Evolutionary conservation across 1,140 invertebrate genomes (phyloP), one percentile per base, ranked within the genome.

Genomic region (Onthophagus taurus): DNA sequence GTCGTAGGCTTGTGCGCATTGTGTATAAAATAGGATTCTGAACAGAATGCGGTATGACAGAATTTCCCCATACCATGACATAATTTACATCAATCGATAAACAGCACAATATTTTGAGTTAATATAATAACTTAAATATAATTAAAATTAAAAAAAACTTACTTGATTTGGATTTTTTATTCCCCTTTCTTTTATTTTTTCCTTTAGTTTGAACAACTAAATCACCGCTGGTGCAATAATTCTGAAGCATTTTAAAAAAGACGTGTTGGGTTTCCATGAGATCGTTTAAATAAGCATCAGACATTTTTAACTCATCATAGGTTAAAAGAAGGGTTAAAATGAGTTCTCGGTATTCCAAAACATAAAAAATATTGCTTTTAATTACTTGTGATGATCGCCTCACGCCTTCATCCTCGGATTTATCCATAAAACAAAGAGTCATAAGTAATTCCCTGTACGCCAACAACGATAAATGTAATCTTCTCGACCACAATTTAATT

Each of bases 301-400:
- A 87, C 76, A 93, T 86, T 69, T 86, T 89, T 39, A 75, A 67
- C 59, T 89, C 81, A 64, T 95, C 81, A 69, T 82, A 97, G 50
- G 77, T 80, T 21, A 85, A 69, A 48, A 96, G 66, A 39, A 89
- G 75, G 29, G 75, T 74, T 19, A 93, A 65, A 57, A 93, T 77
- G 52, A 94, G 81, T 65, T 97, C 93, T 48, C 93, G 74, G 68
- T 96, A 97, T 66, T 97, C 94, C 45, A 88, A 71, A 8, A 93
- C 82, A 65, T 97, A 96, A 67, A 96, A 96, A 49, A 97, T 78
- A 68, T 90, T 88, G 61, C 83, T 85, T 67, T 94, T 89, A 49
- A 97, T 81, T 43, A 91, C 82, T 69, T 81, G 81, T 33, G 85
- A 77, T 1, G 85, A 82, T 19, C 83, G 79, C 45, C 73, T 71